These are phyloP conservation scores for Sinotaia quadrata DNA, from an alignment of 2,888 invertebrate species.

Conservation along the genomic window DNA sequence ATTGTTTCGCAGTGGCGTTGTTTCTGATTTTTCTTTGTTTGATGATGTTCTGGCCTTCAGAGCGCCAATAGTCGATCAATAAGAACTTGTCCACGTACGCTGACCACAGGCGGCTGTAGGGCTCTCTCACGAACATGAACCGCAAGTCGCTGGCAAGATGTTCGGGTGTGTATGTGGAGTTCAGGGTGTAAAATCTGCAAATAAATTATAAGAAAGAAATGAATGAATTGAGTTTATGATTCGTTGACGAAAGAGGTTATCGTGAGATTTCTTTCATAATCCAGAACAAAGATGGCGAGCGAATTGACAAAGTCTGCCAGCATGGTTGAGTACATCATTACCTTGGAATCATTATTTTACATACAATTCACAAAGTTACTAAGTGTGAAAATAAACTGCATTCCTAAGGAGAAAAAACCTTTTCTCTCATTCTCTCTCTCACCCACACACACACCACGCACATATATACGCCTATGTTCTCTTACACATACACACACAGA, in stretches of 20 bases:
- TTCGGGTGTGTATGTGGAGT: constrained; percentile 7
- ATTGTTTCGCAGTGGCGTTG: constrained; percentile 10
- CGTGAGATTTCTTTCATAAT: too few species aligned
- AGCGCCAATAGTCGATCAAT: constrained; percentile 37
- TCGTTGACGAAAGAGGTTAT: too few species aligned
- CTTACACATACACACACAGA: constrained; percentile 15
- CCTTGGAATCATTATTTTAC: too few species aligned
- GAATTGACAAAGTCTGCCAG: too few species aligned
- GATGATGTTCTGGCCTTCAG: constrained; percentile 12
- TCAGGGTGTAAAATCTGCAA: constrained; percentile 13
- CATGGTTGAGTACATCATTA: too few species aligned
- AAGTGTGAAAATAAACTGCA: too few species aligned
- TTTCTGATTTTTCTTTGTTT: background rate
- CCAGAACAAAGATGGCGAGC: too few species aligned
- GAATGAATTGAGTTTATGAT: too few species aligned
- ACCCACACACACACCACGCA: constrained; percentile 16
- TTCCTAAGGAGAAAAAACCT: too few species aligned
- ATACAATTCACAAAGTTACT: too few species aligned
- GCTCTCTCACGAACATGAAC: constrained; percentile 36
- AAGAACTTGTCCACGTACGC: constrained; percentile 40
- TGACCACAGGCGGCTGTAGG: constrained; percentile 38
- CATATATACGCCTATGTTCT: constrained; percentile 3
- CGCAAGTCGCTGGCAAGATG: constrained; percentile 21
- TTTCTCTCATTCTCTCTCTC: background rate
- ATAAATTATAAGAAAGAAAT: too few species aligned